Evolutionary conservation across 2,888 invertebrate genomes (phyloP), one percentile per base, ranked within the genome.

Genomic region (Syritta pipiens): DNA sequence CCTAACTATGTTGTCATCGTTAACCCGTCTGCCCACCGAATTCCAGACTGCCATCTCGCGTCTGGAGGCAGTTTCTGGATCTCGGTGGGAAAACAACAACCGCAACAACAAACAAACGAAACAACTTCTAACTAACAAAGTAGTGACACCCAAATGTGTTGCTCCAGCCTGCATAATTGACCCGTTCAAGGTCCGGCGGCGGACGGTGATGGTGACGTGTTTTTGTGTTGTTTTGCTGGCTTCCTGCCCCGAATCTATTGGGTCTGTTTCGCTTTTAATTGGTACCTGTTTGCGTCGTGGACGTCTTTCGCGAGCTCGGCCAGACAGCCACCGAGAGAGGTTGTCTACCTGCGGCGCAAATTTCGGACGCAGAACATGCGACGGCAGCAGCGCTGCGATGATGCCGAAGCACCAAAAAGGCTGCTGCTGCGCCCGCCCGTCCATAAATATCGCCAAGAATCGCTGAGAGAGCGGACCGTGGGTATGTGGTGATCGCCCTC

Each of bases 131-230:
- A 59, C 57, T 19, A 57, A n/a, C n/a, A n/a, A n/a, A 28, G 17
- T 59, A 77, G 65, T 67, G 65, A 72, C 77, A 77, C 72, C 77
- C 59, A 55, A 77, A 72, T 77, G 72, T 77, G 72, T 72, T 77
- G 71, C 20, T 30, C 77, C 77, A 77, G 77, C 71, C 77, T 72
- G 65, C 72, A 72, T 77, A 77, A 77, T 77, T 77, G 77, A 77
- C 77, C 77, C 77, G 72, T 77, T 77, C 77, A 77, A 77, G 77
- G 77, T 77, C 67, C 57, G 57, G 30, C 1, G 22, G 60, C 51
- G 57, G 63, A 42, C 74, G 57, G 0, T 28, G 37, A 10, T 12
- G 12, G 17, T 14, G 19, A 19, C 26, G 55, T 37, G 12, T 32
- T 35, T 37, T 53, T 59, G 9, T 48, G 24, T 40, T 35, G 28